Evolutionary conservation across 2,888 invertebrate genomes (phyloP).

Genomic region (Dyspetes luteomarginatus): DNA sequence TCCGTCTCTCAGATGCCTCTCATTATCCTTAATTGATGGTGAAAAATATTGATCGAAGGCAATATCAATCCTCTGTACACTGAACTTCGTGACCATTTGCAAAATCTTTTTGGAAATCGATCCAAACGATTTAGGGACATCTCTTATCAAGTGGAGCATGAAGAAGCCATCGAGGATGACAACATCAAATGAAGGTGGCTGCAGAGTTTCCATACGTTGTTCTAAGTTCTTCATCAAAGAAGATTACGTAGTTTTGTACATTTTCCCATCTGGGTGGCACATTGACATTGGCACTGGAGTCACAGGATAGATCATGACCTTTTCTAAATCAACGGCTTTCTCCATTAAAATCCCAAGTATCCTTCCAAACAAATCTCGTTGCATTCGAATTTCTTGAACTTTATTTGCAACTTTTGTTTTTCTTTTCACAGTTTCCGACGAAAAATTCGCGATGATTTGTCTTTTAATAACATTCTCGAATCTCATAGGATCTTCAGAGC

Average conservation of each 20-base stretch:
- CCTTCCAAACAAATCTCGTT: conserved; percentile 48
- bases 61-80: conserved; percentile 49
- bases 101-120: conserved; percentile 73
- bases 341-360: conserved; percentile 47
- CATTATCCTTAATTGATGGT: conserved; percentile 62
- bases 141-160: conserved; percentile 72
- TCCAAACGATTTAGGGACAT: conserved; percentile 74
- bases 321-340: conserved; percentile 66
- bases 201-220: conserved; percentile 27
- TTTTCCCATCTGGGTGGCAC: conserved; percentile 69
- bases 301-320: conserved; percentile 67
- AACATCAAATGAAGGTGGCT: conserved; percentile 63
- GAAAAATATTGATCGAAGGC: conserved; percentile 58
- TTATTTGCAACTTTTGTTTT: conserved; percentile 46
- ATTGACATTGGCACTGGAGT: conserved; percentile 70
- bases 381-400: conserved; percentile 38
- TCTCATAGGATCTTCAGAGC: no score
- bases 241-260: conserved; percentile 71
- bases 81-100: conserved; percentile 64
- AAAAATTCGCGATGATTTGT: conserved; percentile 16
- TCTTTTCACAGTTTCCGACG: conserved; percentile 21
- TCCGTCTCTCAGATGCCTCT: no score
- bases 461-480: no score
- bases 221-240: conserved; percentile 65
- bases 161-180: conserved; percentile 77